Evolutionary conservation across 2,888 invertebrate genomes (phyloP).

Genomic region (Athalia rosae): DNA sequence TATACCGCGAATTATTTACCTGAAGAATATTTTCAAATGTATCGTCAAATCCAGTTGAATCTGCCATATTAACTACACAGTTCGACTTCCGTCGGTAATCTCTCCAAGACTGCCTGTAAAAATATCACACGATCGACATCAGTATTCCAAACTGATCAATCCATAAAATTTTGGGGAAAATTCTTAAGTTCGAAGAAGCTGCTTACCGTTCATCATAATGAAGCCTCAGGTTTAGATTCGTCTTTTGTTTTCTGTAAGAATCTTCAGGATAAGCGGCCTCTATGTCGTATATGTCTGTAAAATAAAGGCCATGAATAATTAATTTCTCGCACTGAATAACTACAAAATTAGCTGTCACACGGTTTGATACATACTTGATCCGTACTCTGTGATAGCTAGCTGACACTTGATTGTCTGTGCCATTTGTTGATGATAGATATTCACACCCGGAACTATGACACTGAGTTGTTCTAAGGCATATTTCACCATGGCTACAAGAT

Average conservation of each 20-base stretch:
- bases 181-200: background rate
- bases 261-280: constrained; percentile 69
- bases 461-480: constrained; percentile 79
- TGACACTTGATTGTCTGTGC: constrained; percentile 75
- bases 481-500: constrained; percentile 78
- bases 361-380: constrained; percentile 72
- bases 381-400: constrained; percentile 80
- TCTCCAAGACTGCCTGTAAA: constrained; percentile 63
- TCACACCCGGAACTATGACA: constrained; percentile 74
- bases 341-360: constrained; percentile 30
- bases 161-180: background rate
- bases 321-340: background rate
- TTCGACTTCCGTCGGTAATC: constrained; percentile 62
- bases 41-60: constrained; percentile 71
- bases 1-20: constrained; percentile 54
- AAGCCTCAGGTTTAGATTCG: constrained; percentile 79
- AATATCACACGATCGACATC: constrained; percentile 30
- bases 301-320: constrained; percentile 17
- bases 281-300: constrained; percentile 71
- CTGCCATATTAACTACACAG: constrained; percentile 67
- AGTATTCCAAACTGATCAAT: background rate
- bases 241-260: constrained; percentile 74
- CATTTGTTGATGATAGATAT: constrained; percentile 66
- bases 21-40: constrained; percentile 77
- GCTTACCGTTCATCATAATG: constrained; percentile 77